Base-by-base conservation (phyloP, 2,888 invertebrate species). In the Phalera bucephala region DNA sequence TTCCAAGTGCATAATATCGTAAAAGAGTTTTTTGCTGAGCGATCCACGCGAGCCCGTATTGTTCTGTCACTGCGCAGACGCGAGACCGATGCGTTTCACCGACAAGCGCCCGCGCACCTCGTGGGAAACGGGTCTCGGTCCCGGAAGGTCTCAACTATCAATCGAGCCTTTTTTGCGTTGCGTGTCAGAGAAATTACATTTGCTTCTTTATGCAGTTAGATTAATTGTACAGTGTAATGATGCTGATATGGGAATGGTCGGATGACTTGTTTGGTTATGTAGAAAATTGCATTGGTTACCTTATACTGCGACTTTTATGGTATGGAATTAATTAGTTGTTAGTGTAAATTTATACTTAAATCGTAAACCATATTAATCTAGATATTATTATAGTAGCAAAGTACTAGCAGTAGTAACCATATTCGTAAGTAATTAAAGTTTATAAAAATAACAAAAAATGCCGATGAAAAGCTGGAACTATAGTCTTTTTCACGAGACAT, bases 71-170 rank as follows among this genome's bases (percentile, higher is more conserved):
- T 29, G 31, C 29, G 34, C n/a, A 7, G 27, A 3, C 9, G 23
- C 2, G 2, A 6, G 3, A 10, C 1, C 9, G n/a, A 3, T 14
- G 3, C 12, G 27, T 47, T 52, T 44, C 49, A 36, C 63, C 54
- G 60, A 56, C 59, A 56, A 53, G 52, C 49, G 52, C 32, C 29
- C 45, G 43, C 49, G 43, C 41, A 42, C 27, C 43, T 29, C 68
- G 71, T 72, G 72, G 47, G 69, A 72, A 71, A 55, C 58, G 47
- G 72, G 72, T 53, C 70, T 67, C 49, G 53, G 52, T 68, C 71
- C 76, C 80, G 80, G 79, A 76, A 80, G 61, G 49, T 63, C 45
- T 61, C 36, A 39, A 40, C 50, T 49, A 49, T 58, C 45, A 30
- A 42, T 31, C 25, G 39, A 33, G 30, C 39, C 36, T 62, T 70